A percentile compares a stretch with the other conserved stretches of the same genome.
Evolutionary conservation across 2,113 vertebrate genomes (phyloP).

Genomic region (Platycercus adscitus): DNA sequence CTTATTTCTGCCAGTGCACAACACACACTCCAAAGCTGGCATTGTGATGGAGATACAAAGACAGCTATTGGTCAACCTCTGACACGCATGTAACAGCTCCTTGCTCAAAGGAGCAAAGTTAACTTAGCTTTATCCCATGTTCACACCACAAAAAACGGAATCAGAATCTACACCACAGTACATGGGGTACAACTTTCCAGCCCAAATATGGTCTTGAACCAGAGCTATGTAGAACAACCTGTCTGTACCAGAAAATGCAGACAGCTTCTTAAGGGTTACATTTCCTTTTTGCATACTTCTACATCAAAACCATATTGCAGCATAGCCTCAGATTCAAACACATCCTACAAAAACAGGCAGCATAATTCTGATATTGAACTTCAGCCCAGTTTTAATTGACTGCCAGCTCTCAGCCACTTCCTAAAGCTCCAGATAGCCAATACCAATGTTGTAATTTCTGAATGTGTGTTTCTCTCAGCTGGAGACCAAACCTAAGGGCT

Average conservation of each 20-base stretch:
- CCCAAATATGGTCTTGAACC: background rate
- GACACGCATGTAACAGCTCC: background rate
- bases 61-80: background rate
- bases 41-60: background rate
- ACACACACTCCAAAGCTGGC: background rate
- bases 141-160: background rate
- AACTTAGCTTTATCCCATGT: background rate
- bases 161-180: background rate
- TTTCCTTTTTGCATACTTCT: slow-evolving; percentile 78
- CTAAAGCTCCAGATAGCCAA: slow-evolving; percentile 71
- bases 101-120: background rate
- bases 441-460: slow-evolving; percentile 70
- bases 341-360: slow-evolving; percentile 76
- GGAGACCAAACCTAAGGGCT: slow-evolving; percentile 61
- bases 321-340: slow-evolving; percentile 47
- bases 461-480: slow-evolving; percentile 59
- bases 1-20: background rate
- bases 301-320: slow-evolving; percentile 81
- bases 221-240: slow-evolving; percentile 23
- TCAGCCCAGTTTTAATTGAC: slow-evolving; percentile 78
- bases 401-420: slow-evolving; percentile 75
- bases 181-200: background rate
- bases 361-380: slow-evolving; percentile 75
- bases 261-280: slow-evolving; percentile 73
- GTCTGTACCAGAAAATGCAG: slow-evolving; percentile 66